These are phyloP conservation scores for Diploscapter pachys DNA, from an alignment of 1,140 invertebrate species.

Conservation along the genomic window DNA sequence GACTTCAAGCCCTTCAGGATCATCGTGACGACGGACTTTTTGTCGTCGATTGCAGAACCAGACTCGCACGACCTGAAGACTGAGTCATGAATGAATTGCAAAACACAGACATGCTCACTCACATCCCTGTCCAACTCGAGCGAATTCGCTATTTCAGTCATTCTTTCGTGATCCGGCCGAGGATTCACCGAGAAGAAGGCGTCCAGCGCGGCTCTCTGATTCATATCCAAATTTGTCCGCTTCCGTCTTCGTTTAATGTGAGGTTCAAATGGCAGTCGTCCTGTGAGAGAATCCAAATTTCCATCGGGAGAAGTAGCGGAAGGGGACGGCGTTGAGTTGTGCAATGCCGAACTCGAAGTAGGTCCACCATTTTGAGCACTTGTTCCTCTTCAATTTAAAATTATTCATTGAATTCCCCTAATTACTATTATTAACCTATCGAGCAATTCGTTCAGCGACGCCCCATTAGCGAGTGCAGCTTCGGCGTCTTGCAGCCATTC, in stretches of 20 bases:
- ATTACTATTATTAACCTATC: neutral
- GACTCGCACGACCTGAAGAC: constrained; percentile 13
- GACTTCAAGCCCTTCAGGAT: neutral
- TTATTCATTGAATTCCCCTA: too few species aligned
- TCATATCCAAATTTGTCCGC: constrained; percentile 14
- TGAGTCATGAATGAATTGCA: neutral
- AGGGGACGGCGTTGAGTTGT: too few species aligned
- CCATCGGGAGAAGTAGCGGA: neutral
- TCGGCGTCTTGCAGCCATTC: constrained; percentile 29
- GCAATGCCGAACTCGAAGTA: too few species aligned
- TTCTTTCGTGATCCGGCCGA: constrained; percentile 13
- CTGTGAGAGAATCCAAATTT: too few species aligned
- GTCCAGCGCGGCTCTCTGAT: constrained; percentile 1
- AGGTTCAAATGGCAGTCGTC: neutral
- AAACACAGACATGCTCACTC: neutral
- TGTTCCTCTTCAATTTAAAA: too few species aligned
- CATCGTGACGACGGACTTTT: constrained; percentile 15
- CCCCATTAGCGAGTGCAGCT: constrained; percentile 3
- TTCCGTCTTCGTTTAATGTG: constrained; percentile 5
- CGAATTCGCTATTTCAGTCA: constrained; percentile 12
- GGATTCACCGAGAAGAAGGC: constrained; percentile 13
- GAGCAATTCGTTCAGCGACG: neutral
- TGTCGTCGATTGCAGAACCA: constrained; percentile 31
- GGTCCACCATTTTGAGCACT: too few species aligned
- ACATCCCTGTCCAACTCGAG: constrained; percentile 15